Conservation (phyloP, 2,888 invertebrate genomes). For the Drosophila infuscata region DNA sequence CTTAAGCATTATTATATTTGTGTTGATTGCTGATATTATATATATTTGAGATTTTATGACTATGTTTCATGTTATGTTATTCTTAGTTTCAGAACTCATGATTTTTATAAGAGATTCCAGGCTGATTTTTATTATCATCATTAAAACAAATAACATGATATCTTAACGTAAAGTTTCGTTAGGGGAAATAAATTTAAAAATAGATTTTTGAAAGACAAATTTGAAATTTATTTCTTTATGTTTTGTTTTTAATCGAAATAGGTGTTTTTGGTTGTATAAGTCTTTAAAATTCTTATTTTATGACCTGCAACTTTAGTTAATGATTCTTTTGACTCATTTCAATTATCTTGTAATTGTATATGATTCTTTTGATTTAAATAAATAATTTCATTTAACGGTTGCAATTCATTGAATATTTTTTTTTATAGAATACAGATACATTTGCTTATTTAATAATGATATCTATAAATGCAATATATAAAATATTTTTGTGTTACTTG, state of each 20-base stretch:
- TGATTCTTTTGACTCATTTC: neutral
- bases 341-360: neutral
- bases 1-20: neutral
- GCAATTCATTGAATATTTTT: neutral
- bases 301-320: neutral
- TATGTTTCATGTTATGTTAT: neutral
- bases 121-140: neutral
- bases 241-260: neutral
- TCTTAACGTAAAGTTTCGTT: neutral
- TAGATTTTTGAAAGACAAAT: neutral
- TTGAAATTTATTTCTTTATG: neutral
- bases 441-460: neutral
- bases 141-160: neutral
- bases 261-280: neutral
- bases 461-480: neutral
- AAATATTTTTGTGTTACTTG: too few species aligned
- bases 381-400: neutral
- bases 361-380: neutral
- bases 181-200: neutral
- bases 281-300: neutral
- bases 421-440: neutral
- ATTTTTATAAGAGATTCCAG: neutral
- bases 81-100: neutral
- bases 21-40: neutral
- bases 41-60: slow-evolving; percentile 1